These are phyloP conservation scores for Parauchenoglanis punctatus DNA, from an alignment of 2,797 vertebrate genomes.

Conservation along the genomic window DNA sequence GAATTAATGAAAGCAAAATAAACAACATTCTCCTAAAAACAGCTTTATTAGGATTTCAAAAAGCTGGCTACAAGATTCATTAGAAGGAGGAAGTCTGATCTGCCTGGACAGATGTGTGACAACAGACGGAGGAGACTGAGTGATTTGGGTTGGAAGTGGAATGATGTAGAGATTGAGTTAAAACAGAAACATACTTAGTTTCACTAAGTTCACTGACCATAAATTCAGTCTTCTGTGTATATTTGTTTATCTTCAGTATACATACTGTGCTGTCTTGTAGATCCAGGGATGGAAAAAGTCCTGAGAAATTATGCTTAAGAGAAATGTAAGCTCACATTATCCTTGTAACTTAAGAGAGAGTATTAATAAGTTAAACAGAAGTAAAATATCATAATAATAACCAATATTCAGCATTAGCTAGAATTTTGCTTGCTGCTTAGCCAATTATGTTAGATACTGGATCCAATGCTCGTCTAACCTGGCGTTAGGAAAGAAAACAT, in stretches of 20 bases:
- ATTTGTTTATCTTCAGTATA: neutral
- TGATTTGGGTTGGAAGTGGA: constrained; percentile 50
- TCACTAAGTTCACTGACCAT: neutral
- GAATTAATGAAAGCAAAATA: constrained; percentile 81
- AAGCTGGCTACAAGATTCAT: constrained; percentile 85
- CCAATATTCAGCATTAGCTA: neutral
- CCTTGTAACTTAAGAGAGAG: neutral
- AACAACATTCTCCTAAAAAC: constrained; percentile 76
- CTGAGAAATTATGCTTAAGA: neutral
- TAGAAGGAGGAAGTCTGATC: constrained; percentile 85
- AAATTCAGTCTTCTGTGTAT: neutral
- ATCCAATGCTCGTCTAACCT: neutral
- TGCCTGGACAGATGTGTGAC: constrained; percentile 75
- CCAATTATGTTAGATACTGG: neutral
- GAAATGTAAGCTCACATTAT: neutral
- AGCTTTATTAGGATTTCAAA: constrained; percentile 75
- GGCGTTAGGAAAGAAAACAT: neutral
- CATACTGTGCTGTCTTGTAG: neutral
- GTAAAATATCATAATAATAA: neutral
- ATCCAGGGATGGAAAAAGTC: neutral
- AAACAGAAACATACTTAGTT: neutral
- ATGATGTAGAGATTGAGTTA: neutral
- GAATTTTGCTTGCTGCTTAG: neutral
- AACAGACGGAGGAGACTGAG: constrained; percentile 46
- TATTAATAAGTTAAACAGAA: neutral